phyloP scores from a whole-genome alignment of 1,140 invertebrate species.

The Brachystomella parvula region DNA sequence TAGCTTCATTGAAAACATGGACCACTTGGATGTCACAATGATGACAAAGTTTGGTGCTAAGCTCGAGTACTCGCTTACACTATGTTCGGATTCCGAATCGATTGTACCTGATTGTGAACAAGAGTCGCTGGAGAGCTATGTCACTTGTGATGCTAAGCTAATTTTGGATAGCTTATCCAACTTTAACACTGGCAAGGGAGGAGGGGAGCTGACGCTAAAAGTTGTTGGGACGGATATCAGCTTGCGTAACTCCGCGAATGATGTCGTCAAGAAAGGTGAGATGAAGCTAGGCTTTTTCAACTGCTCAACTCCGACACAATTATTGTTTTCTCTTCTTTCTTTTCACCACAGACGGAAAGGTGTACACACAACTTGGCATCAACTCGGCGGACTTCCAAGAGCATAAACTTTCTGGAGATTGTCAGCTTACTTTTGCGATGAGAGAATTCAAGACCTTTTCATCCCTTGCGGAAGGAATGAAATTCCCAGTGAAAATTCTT shows the following conservation, averaged over 20 bases:
- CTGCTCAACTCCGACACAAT: not conserved
- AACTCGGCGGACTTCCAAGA: slow-evolving; percentile 26
- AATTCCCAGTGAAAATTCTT: slow-evolving; percentile 19
- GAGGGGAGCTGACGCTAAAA: slow-evolving; percentile 28
- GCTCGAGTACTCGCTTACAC: slow-evolving; percentile 11
- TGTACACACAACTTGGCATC: slow-evolving; percentile 28
- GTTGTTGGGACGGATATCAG: slow-evolving; percentile 11
- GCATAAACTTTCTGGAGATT: slow-evolving; percentile 16
- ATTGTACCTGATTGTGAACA: slow-evolving; percentile 18
- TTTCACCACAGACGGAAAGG: slow-evolving; percentile 30
- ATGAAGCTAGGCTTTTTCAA: not conserved
- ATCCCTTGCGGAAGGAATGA: slow-evolving; percentile 28
- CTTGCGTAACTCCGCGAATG: slow-evolving; percentile 26
- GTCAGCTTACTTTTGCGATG: slow-evolving; percentile 27
- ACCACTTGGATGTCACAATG: slow-evolving; percentile 8
- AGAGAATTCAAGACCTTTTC: slow-evolving; percentile 32
- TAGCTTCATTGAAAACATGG: slow-evolving; percentile 3
- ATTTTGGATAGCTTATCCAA: slow-evolving; percentile 20
- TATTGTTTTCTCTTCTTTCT: not conserved
- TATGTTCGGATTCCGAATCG: not conserved
- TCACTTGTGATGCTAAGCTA: slow-evolving; percentile 28
- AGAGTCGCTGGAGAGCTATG: slow-evolving; percentile 8
- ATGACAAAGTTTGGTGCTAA: slow-evolving; percentile 7
- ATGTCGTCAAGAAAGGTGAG: slow-evolving; percentile 31
- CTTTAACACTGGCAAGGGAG: slow-evolving; percentile 22